phyloP scores from a whole-genome alignment of 2,888 invertebrate genomes.

The Netelia inedita region DNA sequence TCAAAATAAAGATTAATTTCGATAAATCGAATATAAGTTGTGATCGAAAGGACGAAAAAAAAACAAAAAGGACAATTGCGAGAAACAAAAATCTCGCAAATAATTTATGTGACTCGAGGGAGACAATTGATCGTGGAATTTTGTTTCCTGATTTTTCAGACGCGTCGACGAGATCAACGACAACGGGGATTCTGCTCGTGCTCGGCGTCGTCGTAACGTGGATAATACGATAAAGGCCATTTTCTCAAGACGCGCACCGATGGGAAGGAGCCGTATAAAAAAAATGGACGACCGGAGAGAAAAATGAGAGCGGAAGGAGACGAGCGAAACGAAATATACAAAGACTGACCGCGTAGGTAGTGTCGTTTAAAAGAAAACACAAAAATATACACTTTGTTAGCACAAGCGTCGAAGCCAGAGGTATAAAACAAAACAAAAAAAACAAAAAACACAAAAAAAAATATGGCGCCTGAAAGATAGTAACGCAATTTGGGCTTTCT shows the following conservation, averaged over 20 bases:
- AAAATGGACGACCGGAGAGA: slow-evolving; percentile 46
- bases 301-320: slow-evolving; percentile 50
- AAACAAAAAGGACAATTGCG: not conserved
- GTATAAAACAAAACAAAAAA: slow-evolving; percentile 32
- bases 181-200: slow-evolving; percentile 74
- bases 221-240: slow-evolving; percentile 78
- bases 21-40: no score
- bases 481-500: slow-evolving; percentile 75
- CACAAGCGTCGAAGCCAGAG: slow-evolving; percentile 7
- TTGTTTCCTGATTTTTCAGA: slow-evolving; percentile 74
- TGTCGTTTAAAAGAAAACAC: slow-evolving; percentile 74
- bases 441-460: slow-evolving; percentile 57
- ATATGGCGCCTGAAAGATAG: slow-evolving; percentile 57
- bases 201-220: slow-evolving; percentile 74
- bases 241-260: not conserved
- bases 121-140: not conserved
- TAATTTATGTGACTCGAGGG: not conserved
- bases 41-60: not conserved
- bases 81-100: not conserved
- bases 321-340: slow-evolving; percentile 70
- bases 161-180: slow-evolving; percentile 71
- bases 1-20: not conserved
- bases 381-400: slow-evolving; percentile 13
- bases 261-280: slow-evolving; percentile 24
- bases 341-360: slow-evolving; percentile 81